These are phyloP conservation scores for Pterocles burchelli DNA, from an alignment of 2,113 vertebrate genomes.

Conservation along the genomic window DNA sequence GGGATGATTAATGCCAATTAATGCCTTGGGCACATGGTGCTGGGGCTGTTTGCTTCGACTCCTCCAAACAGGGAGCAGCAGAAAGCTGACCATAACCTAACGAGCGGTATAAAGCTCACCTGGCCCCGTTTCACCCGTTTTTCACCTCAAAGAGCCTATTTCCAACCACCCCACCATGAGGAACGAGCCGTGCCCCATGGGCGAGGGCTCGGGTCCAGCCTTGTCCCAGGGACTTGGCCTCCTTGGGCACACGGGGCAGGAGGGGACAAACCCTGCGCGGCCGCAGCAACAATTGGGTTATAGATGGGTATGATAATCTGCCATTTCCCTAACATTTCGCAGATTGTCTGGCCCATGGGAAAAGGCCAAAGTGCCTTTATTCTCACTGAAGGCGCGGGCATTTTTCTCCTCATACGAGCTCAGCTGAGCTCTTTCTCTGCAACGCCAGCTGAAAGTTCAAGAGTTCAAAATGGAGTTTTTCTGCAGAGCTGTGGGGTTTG, in stretches of 20 bases:
- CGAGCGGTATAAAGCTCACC: accelerated
- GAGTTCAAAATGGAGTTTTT: neutral
- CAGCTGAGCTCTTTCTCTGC: constrained; percentile 28
- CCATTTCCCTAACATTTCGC: constrained; percentile 61
- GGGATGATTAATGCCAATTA: neutral
- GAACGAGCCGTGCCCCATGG: accelerated
- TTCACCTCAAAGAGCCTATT: neutral
- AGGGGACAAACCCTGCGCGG: neutral
- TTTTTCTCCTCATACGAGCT: neutral
- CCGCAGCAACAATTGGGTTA: constrained; percentile 4
- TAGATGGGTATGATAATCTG: constrained; percentile 68
- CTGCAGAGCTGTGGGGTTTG: accelerated
- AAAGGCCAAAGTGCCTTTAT: constrained; percentile 47
- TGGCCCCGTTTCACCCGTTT: neutral
- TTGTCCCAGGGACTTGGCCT: neutral
- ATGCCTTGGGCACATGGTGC: neutral
- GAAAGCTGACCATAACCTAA: neutral
- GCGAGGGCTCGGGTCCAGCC: neutral
- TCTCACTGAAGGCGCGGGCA: neutral
- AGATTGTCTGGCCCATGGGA: constrained; percentile 42
- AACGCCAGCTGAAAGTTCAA: neutral
- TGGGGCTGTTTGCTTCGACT: neutral
- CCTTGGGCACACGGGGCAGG: neutral
- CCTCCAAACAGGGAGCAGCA: neutral
- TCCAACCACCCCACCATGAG: neutral